phyloP scores from a whole-genome alignment of 2,797 vertebrate species.

The Naso thynnoides region DNA sequence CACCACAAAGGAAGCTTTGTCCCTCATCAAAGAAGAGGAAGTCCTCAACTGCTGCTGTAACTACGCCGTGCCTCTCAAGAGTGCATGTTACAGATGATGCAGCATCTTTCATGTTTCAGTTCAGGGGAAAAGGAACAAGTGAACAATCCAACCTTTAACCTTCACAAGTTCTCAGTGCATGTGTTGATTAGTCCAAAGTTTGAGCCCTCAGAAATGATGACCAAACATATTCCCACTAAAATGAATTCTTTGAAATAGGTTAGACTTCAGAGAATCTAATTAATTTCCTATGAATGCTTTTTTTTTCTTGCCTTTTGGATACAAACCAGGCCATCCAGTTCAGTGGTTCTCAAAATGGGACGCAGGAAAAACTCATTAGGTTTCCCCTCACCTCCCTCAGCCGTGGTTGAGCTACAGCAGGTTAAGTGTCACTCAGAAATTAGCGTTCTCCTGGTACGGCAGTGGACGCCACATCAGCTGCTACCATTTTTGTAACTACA shows the following conservation, averaged over 20 bases:
- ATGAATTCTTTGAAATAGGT: constrained; percentile 58
- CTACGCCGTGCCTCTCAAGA: constrained; percentile 69
- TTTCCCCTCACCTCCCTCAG: constrained; percentile 77
- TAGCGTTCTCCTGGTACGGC: constrained; percentile 84
- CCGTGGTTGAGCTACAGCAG: constrained; percentile 83
- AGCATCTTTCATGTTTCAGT: constrained; percentile 85
- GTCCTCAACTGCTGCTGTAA: constrained; percentile 64
- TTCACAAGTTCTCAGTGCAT: constrained; percentile 57
- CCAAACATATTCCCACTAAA: constrained; percentile 57
- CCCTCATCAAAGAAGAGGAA: constrained; percentile 83
- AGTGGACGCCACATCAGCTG: constrained; percentile 85
- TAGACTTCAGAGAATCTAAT: constrained; percentile 54
- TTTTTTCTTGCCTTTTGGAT: constrained; percentile 64
- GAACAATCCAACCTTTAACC: constrained; percentile 79
- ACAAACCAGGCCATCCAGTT: constrained; percentile 92
- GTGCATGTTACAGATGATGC: constrained; percentile 66
- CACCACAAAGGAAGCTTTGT: constrained; percentile 78
- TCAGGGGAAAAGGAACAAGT: constrained; percentile 77
- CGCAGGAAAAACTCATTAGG: constrained; percentile 77
- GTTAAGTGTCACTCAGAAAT: constrained; percentile 87
- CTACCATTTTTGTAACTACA: constrained; percentile 91
- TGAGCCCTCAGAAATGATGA: constrained; percentile 58
- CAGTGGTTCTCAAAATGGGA: constrained; percentile 88
- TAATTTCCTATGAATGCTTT: constrained; percentile 66
- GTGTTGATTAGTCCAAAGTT: constrained; percentile 76